These are phyloP conservation scores for Anarsia innoxiella DNA, from an alignment of 2,888 invertebrate species.

Conservation along the genomic window DNA sequence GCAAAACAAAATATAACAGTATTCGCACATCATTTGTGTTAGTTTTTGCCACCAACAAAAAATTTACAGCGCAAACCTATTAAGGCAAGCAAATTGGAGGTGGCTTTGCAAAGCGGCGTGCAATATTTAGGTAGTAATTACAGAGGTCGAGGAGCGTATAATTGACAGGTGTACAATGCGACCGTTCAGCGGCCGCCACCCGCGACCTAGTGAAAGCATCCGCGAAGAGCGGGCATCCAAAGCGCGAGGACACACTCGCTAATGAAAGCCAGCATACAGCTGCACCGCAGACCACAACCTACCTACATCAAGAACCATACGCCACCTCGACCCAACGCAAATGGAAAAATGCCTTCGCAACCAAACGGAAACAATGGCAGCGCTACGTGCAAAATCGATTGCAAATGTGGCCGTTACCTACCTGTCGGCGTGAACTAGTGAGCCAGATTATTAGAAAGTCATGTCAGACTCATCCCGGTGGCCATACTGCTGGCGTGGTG, in stretches of 20 bases:
- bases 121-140: slow-evolving; percentile 55
- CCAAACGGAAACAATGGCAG: slow-evolving; percentile 46
- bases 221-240: slow-evolving; percentile 6
- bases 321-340: slow-evolving; percentile 28
- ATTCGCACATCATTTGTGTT: slow-evolving; percentile 54
- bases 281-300: slow-evolving; percentile 48
- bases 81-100: slow-evolving; percentile 58
- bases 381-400: slow-evolving; percentile 51
- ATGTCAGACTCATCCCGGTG: slow-evolving; percentile 19
- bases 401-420: slow-evolving; percentile 55
- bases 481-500: not conserved
- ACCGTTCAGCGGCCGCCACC: slow-evolving; percentile 23
- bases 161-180: slow-evolving; percentile 35
- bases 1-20: slow-evolving; percentile 66
- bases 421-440: slow-evolving; percentile 25
- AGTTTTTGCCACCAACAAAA: slow-evolving; percentile 50
- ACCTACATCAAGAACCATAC: slow-evolving; percentile 43
- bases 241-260: not conserved
- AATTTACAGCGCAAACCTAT: slow-evolving; percentile 51
- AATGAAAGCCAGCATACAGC: not conserved
- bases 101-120: slow-evolving; percentile 50
- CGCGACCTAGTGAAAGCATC: slow-evolving; percentile 32
- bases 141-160: slow-evolving; percentile 35
- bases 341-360: slow-evolving; percentile 49
- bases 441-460: slow-evolving; percentile 30